Conservation (phyloP, 2,888 invertebrate species). For the Polydrusus cervinus region DNA sequence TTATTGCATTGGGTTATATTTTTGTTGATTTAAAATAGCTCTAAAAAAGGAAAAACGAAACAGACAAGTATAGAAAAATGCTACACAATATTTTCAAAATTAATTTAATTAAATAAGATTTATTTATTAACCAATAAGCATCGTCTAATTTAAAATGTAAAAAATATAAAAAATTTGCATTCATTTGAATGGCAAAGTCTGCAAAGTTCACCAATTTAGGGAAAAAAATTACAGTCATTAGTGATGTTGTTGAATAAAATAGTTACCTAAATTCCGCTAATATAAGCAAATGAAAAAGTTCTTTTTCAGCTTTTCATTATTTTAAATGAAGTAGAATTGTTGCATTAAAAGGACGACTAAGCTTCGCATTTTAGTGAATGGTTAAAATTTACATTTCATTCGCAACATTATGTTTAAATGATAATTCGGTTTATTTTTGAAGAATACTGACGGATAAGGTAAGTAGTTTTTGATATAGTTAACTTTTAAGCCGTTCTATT, state of each 20-base stretch:
- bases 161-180: constrained; percentile 4
- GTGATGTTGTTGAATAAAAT: constrained; percentile 2
- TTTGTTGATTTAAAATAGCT: no score
- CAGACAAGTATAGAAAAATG: no score
- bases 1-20: no score
- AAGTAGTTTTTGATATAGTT: not conserved
- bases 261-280: constrained; percentile 18
- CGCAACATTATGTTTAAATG: constrained; percentile 4
- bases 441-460: not conserved
- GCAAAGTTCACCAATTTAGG: not conserved
- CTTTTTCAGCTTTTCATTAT: constrained; percentile 24
- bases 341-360: constrained; percentile 13
- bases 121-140: no score
- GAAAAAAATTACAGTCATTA: constrained; percentile 10
- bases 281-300: constrained; percentile 14
- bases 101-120: no score
- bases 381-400: constrained; percentile 14
- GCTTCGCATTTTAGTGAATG: constrained; percentile 13
- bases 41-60: no score
- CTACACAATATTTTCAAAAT: no score
- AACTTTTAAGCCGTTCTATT: no score
- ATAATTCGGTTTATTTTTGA: constrained; percentile 4
- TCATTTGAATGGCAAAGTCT: not conserved
- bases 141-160: not conserved
- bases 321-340: constrained; percentile 15